Evolutionary conservation across 2,888 invertebrate species (phyloP).

Genomic region (Nomada fucata): DNA sequence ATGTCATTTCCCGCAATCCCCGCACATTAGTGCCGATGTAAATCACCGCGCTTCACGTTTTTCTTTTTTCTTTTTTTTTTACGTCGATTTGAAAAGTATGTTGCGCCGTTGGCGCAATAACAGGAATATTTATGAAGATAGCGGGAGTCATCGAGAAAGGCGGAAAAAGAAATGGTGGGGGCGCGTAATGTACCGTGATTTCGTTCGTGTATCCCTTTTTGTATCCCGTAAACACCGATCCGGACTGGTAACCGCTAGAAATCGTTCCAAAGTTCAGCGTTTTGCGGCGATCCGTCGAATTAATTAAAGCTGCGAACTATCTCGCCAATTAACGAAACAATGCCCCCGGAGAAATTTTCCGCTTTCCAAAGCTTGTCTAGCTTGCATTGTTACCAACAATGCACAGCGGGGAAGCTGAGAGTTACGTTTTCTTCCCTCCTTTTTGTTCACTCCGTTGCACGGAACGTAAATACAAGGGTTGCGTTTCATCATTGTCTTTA

Average conservation of each 20-base stretch:
- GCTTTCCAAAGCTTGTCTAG: constrained; percentile 55
- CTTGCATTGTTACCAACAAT: constrained; percentile 15
- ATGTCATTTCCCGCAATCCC: too few species aligned
- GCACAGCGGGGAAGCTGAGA: not conserved
- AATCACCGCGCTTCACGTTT: not conserved
- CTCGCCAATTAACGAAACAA: constrained; percentile 77
- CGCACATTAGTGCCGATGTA: too few species aligned
- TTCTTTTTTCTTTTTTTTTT: not conserved
- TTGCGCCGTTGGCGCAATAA: constrained; percentile 8
- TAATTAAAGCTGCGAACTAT: constrained; percentile 75
- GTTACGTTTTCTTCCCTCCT: too few species aligned
- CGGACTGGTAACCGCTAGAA: constrained; percentile 34
- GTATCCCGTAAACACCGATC: constrained; percentile 22
- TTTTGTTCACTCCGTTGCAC: too few species aligned
- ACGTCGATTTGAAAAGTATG: constrained; percentile 5
- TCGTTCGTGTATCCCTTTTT: constrained; percentile 40
- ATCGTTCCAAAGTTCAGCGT: constrained; percentile 69
- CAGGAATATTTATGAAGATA: constrained; percentile 17
- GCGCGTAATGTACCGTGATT: constrained; percentile 9
- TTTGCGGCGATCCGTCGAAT: constrained; percentile 64
- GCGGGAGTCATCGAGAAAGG: too few species aligned
- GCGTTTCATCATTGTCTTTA: constrained; percentile 6
- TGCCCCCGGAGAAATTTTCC: constrained; percentile 78
- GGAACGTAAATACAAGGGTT: not conserved
- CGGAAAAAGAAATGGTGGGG: not conserved